phyloP scores from a whole-genome alignment of 2,113 vertebrate species.

The Urocitellus parryii region DNA sequence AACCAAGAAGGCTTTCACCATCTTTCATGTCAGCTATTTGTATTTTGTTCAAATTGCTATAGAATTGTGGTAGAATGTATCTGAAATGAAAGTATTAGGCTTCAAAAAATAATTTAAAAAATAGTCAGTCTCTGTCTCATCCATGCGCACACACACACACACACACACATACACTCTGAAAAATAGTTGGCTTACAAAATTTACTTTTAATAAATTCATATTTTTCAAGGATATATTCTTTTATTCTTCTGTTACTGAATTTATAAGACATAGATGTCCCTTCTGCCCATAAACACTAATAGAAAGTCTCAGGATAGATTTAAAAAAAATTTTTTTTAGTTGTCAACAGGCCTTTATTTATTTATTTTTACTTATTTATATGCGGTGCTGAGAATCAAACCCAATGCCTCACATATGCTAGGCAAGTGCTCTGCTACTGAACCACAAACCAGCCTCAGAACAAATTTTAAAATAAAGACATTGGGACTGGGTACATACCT shows the following conservation, averaged over 20 bases:
- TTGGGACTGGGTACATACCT: neutral
- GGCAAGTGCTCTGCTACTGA: too few species aligned
- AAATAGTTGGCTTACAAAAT: neutral
- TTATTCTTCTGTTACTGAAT: neutral
- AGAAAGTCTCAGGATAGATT: neutral
- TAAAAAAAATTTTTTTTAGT: too few species aligned
- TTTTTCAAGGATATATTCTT: neutral
- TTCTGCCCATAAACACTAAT: neutral
- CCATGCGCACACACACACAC: too few species aligned
- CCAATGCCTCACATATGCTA: too few species aligned
- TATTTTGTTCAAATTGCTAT: neutral
- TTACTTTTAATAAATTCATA: neutral
- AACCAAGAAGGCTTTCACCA: neutral
- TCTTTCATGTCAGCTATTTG: neutral
- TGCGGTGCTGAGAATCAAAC: too few species aligned
- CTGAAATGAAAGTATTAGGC: neutral
- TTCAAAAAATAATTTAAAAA: slow-evolving; percentile 18
- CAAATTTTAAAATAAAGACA: neutral
- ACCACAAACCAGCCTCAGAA: neutral
- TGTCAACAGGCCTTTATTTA: too few species aligned
- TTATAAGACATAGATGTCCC: neutral
- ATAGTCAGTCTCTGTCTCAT: too few species aligned
- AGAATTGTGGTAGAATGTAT: neutral
- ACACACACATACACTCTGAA: neutral
- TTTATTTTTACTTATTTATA: too few species aligned